Conservation (phyloP, 2,113 vertebrate genomes). For the Urocynchramus pylzowi region DNA sequence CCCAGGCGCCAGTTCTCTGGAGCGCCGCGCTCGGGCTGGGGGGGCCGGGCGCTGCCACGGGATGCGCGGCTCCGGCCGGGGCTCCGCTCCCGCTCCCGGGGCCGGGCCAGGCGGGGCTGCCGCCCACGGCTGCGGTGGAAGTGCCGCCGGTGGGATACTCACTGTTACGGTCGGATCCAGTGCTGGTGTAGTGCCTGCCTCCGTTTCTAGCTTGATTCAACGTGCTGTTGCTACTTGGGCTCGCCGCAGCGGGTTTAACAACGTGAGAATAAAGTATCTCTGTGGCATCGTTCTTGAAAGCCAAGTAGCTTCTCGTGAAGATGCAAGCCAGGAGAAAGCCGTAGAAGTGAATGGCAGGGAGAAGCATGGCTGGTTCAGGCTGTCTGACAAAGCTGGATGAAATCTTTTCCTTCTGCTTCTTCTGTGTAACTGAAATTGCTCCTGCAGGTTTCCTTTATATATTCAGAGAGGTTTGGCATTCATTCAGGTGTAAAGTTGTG, state of each 20-base stretch:
- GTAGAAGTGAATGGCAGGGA: slow-evolving; percentile 76
- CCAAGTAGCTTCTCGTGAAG: slow-evolving; percentile 80
- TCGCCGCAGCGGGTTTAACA: slow-evolving; percentile 73
- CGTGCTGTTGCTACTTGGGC: slow-evolving; percentile 81
- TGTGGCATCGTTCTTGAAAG: slow-evolving; percentile 91
- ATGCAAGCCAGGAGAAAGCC: slow-evolving; percentile 79
- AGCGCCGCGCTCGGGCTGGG: background rate
- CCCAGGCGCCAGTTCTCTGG: background rate
- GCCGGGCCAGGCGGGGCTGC: background rate
- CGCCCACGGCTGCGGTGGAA: background rate
- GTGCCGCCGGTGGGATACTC: slow-evolving; percentile 66
- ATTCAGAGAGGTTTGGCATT: slow-evolving; percentile 78
- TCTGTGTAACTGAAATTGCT: slow-evolving; percentile 65
- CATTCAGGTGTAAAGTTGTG: slow-evolving; percentile 86
- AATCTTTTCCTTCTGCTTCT: slow-evolving; percentile 50
- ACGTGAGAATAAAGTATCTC: slow-evolving; percentile 86
- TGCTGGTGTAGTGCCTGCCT: slow-evolving; percentile 75
- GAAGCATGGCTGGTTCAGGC: slow-evolving; percentile 75
- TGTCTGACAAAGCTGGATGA: slow-evolving; percentile 38
- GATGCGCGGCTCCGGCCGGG: background rate
- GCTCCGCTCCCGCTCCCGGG: background rate
- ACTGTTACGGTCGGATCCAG: slow-evolving; percentile 80
- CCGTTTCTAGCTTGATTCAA: slow-evolving; percentile 88
- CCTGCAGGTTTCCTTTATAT: slow-evolving; percentile 78
- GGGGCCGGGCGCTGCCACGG: background rate